phyloP scores from a whole-genome alignment of 2,113 vertebrate species.

The Chascanopsetta lugubris region DNA sequence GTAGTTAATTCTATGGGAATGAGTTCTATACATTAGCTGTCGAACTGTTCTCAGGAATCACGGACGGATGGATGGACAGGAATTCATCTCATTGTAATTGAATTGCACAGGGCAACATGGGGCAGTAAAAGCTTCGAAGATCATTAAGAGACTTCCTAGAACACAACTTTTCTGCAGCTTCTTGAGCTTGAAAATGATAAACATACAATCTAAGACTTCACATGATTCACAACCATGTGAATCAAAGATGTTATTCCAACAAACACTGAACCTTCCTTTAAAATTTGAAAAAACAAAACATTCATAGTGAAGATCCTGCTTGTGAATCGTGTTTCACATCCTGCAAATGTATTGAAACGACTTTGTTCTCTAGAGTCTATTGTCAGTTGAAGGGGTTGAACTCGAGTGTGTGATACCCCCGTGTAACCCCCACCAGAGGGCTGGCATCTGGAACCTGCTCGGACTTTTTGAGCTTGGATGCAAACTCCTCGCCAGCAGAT shows the following conservation, averaged over 20 bases:
- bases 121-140: too few species aligned
- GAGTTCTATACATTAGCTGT: too few species aligned
- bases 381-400: background rate
- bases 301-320: background rate
- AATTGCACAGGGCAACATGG: too few species aligned
- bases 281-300: background rate
- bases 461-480: conserved; percentile 7
- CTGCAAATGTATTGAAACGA: background rate
- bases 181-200: background rate
- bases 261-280: background rate
- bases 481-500: conserved; percentile 30
- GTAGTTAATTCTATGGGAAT: too few species aligned
- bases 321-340: background rate
- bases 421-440: conserved; percentile 36
- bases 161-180: background rate
- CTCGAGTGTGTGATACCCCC: background rate
- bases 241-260: background rate
- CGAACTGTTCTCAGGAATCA: too few species aligned
- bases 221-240: too few species aligned
- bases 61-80: too few species aligned
- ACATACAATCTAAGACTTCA: background rate
- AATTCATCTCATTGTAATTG: too few species aligned
- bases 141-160: too few species aligned
- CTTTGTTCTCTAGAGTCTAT: background rate
- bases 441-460: conserved; percentile 12